Evolutionary conservation across 2,888 invertebrate species (phyloP), one percentile per base, ranked within the genome.

Genomic region (Ormyrus labotus): DNA sequence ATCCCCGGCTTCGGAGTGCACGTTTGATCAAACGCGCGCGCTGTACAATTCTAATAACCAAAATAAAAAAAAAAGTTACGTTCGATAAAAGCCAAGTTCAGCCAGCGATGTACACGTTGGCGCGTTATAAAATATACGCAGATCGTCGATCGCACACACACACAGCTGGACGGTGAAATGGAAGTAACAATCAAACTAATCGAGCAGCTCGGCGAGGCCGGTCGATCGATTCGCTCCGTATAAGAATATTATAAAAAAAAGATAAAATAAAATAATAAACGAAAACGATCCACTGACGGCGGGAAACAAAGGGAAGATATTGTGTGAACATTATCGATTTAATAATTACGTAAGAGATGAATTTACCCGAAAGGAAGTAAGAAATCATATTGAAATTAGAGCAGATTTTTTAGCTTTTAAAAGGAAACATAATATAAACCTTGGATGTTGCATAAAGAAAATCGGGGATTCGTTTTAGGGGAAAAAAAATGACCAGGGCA

Each of bases 81-180:
- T 81, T 81, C 78, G 75, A 78, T 81, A 81, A 70, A 64, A 68
- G 55, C 55, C 65, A 76, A 67, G 60, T 63, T 73, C 68, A 71
- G 48, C 71, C 70, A 67, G 34, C 45, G 63, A 74, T 19, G 19
- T 19, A 19, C 61, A 63, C 55, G 68, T 79, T 73, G 71, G 67
- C 72, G 65, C 71, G 60, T 34, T 75, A 48, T 80, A 67, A 61
- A 57, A 45, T 81, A 50, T 65, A 55, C 19, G 67, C 58, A 53
- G 48, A 72, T 57, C 47, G 55, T 50, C 67, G 68, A 77, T 77
- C 64, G 70, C 75, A 60, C 58, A 69, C 57, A 58, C 13, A 57
- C 47, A 75, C 51, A 72, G 57, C 47, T 8, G n/a, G 55, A 65
- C 34, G 60, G 10, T 71, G n/a, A 60, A 67, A 34, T 65, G 45